Base-by-base conservation (phyloP, 1,140 invertebrate genomes). In the Drosophila orena region DNA sequence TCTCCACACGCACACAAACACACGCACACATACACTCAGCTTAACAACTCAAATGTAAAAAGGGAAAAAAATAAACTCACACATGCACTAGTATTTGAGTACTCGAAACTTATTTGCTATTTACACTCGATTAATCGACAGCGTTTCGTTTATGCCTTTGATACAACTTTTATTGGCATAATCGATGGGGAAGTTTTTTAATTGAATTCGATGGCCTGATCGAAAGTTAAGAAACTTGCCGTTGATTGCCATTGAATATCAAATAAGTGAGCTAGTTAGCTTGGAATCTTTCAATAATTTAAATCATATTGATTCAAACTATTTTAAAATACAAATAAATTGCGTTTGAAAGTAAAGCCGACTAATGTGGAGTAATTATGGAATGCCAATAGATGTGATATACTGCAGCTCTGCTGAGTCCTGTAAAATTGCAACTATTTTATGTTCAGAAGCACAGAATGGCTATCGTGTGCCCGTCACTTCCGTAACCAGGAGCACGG, bases 21-120 rank as follows among this genome's bases (percentile, higher is more conserved):
- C 38, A n/a, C 22, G 10, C 30, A 30, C 37, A 40, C 24, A 34
- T 35, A 22, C 30, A 34, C 38, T 7, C 22, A 73, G 64, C 62
- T 66, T 34, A 8, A 40, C 44, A 30, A 62, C 44, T 43, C 40
- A 35, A 38, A 44, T 27, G 1, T 27, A 27, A 10, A 24, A 34
- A 35, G 14, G 35, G 22, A 42, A 14, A 4, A 24, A 24, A 12
- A 47, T 2, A 62, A 34, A 7, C 44, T 6, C 64, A 50, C 30
- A n/a, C 61, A 68, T 40, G 17, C 42, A 40, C 42, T 24, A 66
- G 50, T 49, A 47, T 69, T 70, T 56, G 43, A 47, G 27, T 34
- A 49, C 66, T 57, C 66, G 68, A 71, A 71, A 71, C 68, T 71
- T 71, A 71, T 71, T 70, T 70, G 68, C 68, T 70, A 71, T 71